Conservation (phyloP, 1,140 invertebrate species). For the Cepaea nemoralis region DNA sequence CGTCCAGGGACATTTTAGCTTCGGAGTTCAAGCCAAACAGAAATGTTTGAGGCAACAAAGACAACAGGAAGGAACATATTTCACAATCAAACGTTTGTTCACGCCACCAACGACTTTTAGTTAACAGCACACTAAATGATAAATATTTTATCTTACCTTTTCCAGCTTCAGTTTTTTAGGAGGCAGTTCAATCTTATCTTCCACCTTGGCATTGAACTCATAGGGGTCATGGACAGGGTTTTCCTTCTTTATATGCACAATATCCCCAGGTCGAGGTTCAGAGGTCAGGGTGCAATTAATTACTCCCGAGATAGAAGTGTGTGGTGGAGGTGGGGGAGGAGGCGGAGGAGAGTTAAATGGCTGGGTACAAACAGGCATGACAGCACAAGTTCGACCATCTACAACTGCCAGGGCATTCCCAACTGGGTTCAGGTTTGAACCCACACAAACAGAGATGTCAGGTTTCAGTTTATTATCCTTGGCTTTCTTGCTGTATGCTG, state of each 20-base stretch:
- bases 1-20: too few relatives aligned
- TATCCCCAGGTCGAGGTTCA: slow-evolving; percentile 60
- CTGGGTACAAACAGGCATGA: not conserved
- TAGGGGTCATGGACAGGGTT: slow-evolving; percentile 61
- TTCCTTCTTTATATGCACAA: slow-evolving; percentile 53
- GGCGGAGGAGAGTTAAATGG: not conserved
- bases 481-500: slow-evolving; percentile 31
- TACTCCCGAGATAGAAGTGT: not conserved
- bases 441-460: not conserved
- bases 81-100: too few relatives aligned
- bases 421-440: not conserved
- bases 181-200: slow-evolving; percentile 65
- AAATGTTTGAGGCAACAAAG: too few relatives aligned
- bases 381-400: not conserved
- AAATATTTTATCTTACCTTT: slow-evolving; percentile 52
- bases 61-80: too few relatives aligned
- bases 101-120: too few relatives aligned
- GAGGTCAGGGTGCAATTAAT: slow-evolving; percentile 16
- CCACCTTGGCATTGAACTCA: slow-evolving; percentile 70
- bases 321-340: not conserved
- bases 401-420: not conserved
- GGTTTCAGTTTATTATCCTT: slow-evolving; percentile 22
- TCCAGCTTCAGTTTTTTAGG: slow-evolving; percentile 69
- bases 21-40: too few relatives aligned
- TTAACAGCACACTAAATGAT: too few relatives aligned